Evolutionary conservation across 2,888 invertebrate species (phyloP), one percentile per base, ranked within the genome.

Genomic region (Andrena bicolor): DNA sequence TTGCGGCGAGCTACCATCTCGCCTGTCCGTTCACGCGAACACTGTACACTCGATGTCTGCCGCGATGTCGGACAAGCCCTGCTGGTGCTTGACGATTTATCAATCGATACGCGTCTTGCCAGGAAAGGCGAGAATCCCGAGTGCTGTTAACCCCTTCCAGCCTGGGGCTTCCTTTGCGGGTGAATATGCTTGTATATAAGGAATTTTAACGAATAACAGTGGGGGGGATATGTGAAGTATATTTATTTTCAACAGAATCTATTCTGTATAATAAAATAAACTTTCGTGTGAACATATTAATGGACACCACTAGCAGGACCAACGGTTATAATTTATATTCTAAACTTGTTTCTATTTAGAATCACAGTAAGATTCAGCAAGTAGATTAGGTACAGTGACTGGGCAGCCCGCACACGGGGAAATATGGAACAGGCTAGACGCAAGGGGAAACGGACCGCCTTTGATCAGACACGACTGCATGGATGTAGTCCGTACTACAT

Each of bases 1-100:
- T 90, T 87, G 88, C 88, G 84, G 85, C 86, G 86, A 89, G 88
- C 84, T 84, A 84, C 80, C 77, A 80, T 80, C 85, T 70, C 60
- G 88, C 56, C 83, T 79, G 80, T 81, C 72, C 70, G 83, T 83
- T 89, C 81, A 73, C 86, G 77, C 83, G 75, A 81, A 26, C 66
- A 26, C 60, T 70, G 88, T 81, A 75, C 80, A 66, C 77, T 78
- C 71, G 74, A 72, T 79, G 80, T 86, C 84, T 58, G 75, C 77
- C 65, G 56, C 63, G 72, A 84, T 86, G 86, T 85, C 68, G 26
- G 75, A 86, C 74, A 85, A 69, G 71, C 74, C 56, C 51, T n/a
- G 61, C 66, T 65, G 70, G 63, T 76, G 70, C 86, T 83, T 76
- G 66, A 76, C 70, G 70, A 74, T 84, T 81, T 71, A 86, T 87